These are phyloP conservation scores for Leptodactylus fallax DNA, from an alignment of 2,797 vertebrate species.

Conservation along the genomic window DNA sequence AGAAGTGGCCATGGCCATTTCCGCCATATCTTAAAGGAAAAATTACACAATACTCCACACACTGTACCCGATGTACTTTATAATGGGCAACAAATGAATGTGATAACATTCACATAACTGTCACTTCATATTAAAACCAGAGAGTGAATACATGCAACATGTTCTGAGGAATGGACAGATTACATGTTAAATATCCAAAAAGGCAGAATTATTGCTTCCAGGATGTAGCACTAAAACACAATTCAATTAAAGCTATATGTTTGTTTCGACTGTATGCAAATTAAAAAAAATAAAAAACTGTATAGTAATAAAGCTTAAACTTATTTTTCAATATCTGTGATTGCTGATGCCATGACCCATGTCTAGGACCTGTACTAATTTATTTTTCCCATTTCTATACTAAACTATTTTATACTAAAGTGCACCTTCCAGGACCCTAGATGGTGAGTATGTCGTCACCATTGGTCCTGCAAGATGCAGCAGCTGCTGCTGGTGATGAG, in stretches of 20 bases:
- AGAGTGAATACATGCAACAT: background rate
- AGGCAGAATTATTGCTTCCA: background rate
- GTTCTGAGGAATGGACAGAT: background rate
- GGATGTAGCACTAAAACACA: background rate
- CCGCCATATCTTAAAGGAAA: background rate
- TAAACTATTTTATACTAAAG: no score
- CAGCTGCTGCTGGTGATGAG: no score
- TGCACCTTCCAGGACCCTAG: no score
- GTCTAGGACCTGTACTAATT: no score
- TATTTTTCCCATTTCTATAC: no score
- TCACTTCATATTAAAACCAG: background rate
- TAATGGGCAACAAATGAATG: conserved; percentile 2
- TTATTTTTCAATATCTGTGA: no score
- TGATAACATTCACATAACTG: background rate
- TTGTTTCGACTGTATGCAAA: background rate
- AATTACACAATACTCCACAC: conserved; percentile 14
- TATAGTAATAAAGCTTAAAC: no score
- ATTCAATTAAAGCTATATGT: background rate
- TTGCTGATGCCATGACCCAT: no score
- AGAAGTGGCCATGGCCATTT: conserved; percentile 5
- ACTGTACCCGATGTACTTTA: background rate
- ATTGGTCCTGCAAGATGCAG: no score
- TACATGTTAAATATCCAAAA: background rate
- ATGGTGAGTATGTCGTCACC: no score
- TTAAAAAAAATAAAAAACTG: no score